Evolutionary conservation across 2,113 vertebrate species (phyloP), one percentile per base, ranked within the genome.

Genomic region (Tyto alba): DNA sequence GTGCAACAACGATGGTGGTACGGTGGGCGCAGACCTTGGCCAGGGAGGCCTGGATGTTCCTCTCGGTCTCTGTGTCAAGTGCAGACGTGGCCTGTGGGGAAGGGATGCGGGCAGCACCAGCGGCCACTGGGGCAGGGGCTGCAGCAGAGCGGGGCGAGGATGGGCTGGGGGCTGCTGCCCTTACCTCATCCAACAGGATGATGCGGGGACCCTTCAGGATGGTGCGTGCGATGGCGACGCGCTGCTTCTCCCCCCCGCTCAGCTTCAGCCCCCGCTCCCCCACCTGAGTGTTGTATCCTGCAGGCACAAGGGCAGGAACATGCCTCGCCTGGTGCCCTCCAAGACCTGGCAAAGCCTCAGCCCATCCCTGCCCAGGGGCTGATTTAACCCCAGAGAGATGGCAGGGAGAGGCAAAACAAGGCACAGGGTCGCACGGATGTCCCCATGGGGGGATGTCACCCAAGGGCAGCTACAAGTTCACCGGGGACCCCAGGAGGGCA

Each of bases 201-300:
- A 99, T 99, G 97, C 96, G 97, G 2, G 99, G 99, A 6, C 98
- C 98, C 95, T 99, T 99, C 89, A 99, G 98, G 94, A 99, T 99
- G 34, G 99, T 99, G 62, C 99, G 98, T 52, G 99, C 99, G 0
- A 99, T 99, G 91, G 99, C 99, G 0, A 99, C 98, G 1, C 99
- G 98, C 95, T 99, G 99, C 96, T 99, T 99, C 98, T 99, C 99
- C 20, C 99, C 99, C 11, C 99, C 99, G 0, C 99, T 99, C 94
- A 99, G 98, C 98, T 99, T 99, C 97, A 99, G 98, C 6, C 99
- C 99, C 48, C 99, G 96, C 95, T 99, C 99, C 0, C 99, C 99
- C 13, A 99, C 99, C 95, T 99, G 99, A 0, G 99, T 99, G 30
- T 98, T 97, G n/a, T 99, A 99, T 56, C 99, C 99, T 99, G 97